phyloP scores from a whole-genome alignment of 2,888 invertebrate species.

The Cynaeus angustus region DNA sequence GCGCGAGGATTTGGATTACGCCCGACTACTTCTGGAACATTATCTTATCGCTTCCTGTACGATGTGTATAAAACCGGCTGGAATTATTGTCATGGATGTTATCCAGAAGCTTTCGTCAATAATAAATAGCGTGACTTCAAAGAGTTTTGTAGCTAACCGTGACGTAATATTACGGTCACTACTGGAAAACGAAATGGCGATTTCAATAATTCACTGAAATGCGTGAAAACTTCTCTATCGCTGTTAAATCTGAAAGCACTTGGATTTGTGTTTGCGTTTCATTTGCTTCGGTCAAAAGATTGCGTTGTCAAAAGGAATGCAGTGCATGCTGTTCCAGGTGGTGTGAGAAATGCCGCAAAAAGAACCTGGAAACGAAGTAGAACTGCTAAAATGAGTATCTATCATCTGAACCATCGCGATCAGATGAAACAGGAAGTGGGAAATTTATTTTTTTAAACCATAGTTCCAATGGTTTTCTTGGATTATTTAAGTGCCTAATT shows the following conservation, averaged over 20 bases:
- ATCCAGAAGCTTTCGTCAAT: constrained; percentile 40
- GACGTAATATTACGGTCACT: constrained; percentile 40
- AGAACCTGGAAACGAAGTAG: too few species aligned
- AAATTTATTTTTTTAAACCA: too few species aligned
- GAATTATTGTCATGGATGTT: constrained; percentile 32
- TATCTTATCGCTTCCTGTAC: constrained; percentile 30
- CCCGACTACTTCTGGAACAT: constrained; percentile 24
- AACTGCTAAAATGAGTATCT: too few species aligned
- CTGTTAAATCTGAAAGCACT: constrained; percentile 60
- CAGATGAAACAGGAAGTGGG: too few species aligned
- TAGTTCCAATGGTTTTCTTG: too few species aligned
- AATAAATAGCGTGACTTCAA: constrained; percentile 47
- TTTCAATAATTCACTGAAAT: constrained; percentile 63
- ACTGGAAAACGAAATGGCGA: constrained; percentile 58
- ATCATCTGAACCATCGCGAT: too few species aligned
- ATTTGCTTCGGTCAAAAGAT: constrained; percentile 40
- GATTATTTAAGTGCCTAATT: too few species aligned
- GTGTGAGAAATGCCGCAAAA: too few species aligned
- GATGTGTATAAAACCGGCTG: constrained; percentile 23
- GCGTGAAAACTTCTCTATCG: constrained; percentile 64
- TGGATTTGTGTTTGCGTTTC: constrained; percentile 48
- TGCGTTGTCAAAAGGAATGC: constrained; percentile 15
- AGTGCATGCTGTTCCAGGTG: constrained; percentile 17
- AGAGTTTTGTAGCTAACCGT: constrained; percentile 42
- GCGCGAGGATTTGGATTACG: constrained; percentile 17